Evolutionary conservation across 1,140 invertebrate genomes (phyloP).

Genomic region (Lepeophtheirus salmonis): DNA sequence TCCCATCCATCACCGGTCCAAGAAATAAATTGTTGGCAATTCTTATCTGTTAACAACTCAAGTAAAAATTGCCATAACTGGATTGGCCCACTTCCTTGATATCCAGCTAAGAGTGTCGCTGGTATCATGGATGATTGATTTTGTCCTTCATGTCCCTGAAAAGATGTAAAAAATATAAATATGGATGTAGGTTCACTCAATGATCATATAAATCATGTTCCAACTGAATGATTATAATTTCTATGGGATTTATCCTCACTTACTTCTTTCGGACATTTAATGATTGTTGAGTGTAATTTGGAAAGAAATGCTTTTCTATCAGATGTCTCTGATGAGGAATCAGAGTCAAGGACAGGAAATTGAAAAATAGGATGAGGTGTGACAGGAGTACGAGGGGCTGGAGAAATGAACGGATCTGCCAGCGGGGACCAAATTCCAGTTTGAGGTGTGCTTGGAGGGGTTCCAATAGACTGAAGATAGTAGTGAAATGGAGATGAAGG

Average conservation of each 20-base stretch:
- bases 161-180: conserved; percentile 26
- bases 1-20: conserved; percentile 99
- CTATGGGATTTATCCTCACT: no score
- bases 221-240: no score
- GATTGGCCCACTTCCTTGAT: conserved; percentile 49
- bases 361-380: background rate
- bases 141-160: conserved; percentile 38
- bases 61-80: conserved; percentile 94
- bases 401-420: background rate
- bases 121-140: conserved; percentile 16
- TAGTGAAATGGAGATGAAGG: background rate
- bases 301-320: background rate
- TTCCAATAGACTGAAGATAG: background rate
- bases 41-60: conserved; percentile 85
- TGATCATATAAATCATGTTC: no score
- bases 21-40: conserved; percentile 84
- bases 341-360: background rate
- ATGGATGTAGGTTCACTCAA: no score
- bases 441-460: background rate
- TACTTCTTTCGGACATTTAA: background rate
- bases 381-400: background rate
- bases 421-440: background rate
- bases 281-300: background rate
- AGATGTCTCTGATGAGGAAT: background rate
- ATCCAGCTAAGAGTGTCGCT: conserved; percentile 18